phyloP scores from a whole-genome alignment of 2,888 invertebrate genomes.

The Lithophane semibrunnea region DNA sequence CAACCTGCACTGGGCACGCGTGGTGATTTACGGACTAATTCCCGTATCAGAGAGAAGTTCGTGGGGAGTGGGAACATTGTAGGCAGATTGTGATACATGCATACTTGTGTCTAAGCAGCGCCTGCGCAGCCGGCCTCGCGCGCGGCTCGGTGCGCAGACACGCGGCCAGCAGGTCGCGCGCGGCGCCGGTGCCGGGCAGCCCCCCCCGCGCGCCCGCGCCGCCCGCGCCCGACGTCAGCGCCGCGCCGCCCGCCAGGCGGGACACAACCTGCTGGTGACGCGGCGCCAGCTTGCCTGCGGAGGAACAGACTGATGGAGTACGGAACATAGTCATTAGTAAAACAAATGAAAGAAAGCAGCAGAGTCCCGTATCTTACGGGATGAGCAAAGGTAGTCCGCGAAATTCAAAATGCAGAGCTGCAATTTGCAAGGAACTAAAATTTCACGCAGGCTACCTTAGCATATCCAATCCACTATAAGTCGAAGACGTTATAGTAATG shows the following conservation, averaged over 20 bases:
- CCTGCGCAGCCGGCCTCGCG: conserved; percentile 91
- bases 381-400: not conserved
- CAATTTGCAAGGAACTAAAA: not conserved
- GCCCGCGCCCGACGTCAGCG: conserved; percentile 71
- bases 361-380: not conserved
- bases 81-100: no score
- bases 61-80: not conserved
- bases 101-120: conserved; percentile 91
- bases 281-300: conserved; percentile 84
- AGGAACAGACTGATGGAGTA: not conserved
- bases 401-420: not conserved
- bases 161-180: conserved; percentile 89
- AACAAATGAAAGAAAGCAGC: not conserved
- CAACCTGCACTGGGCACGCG: not conserved
- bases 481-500: not conserved
- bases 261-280: conserved; percentile 87
- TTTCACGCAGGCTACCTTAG: not conserved
- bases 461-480: no score
- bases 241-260: conserved; percentile 82
- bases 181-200: conserved; percentile 78
- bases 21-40: not conserved
- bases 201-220: conserved; percentile 67
- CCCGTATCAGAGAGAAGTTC: not conserved
- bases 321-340: not conserved
- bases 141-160: conserved; percentile 92